Evolutionary conservation across 1,140 invertebrate species (phyloP).

Genomic region (Ooceraea biroi): DNA sequence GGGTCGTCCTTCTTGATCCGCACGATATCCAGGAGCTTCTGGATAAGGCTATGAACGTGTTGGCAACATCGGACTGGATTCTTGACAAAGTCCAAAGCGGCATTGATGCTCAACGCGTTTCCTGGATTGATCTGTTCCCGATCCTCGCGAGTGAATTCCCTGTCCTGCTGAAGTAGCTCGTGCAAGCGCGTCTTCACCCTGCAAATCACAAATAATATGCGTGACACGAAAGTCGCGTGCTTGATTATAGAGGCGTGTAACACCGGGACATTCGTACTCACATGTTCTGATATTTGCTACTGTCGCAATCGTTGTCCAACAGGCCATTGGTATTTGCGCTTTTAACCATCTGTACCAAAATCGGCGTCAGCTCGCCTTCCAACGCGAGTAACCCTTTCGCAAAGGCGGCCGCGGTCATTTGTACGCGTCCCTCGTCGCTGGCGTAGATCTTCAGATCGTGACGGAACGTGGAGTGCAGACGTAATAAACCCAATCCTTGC

Average conservation of each 20-base stretch:
- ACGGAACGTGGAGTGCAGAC: constrained; percentile 98
- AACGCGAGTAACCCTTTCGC: constrained; percentile 98
- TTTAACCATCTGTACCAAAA: constrained; percentile 99
- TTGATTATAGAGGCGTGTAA: constrained; percentile 8
- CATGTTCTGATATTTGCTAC: constrained; percentile 98
- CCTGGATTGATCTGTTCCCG: constrained; percentile 95
- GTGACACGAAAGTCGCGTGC: not conserved
- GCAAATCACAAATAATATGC: constrained; percentile 68
- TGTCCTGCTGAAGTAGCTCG: constrained; percentile 96
- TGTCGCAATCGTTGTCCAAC: constrained; percentile 98
- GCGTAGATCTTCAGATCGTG: constrained; percentile 99
- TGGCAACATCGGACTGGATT: constrained; percentile 98
- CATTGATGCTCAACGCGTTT: constrained; percentile 93
- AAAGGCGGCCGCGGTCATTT: constrained; percentile 99
- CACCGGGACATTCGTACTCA: constrained; percentile 87
- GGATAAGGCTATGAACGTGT: constrained; percentile 94
- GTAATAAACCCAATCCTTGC: constrained; percentile 95
- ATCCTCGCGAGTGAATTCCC: constrained; percentile 95
- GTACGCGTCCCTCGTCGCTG: constrained; percentile 99
- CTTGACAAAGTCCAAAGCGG: constrained; percentile 97
- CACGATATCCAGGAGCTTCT: constrained; percentile 94
- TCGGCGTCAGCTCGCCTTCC: constrained; percentile 99
- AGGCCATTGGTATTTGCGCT: constrained; percentile 99
- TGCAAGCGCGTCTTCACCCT: constrained; percentile 98
- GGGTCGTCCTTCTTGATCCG: constrained; percentile 94